A percentile compares a stretch with the other conserved stretches of the same genome.
Evolutionary conservation across 2,888 invertebrate species (phyloP).

Genomic region (Falcaria lacertinaria): DNA sequence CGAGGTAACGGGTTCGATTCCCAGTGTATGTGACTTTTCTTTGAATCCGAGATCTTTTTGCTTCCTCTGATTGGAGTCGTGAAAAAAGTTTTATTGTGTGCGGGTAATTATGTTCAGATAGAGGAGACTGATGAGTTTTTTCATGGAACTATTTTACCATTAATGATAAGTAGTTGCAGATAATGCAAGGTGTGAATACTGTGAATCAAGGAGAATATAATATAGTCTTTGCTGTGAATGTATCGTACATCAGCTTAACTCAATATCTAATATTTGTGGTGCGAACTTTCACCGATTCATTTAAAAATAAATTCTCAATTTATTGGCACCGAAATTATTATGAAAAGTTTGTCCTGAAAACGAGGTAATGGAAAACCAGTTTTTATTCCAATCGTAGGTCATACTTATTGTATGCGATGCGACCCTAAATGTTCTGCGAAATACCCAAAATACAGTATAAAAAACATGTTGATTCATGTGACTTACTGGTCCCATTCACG

Average conservation of each 20-base stretch:
- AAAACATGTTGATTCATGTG: constrained; percentile 32
- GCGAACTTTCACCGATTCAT: too few relatives aligned
- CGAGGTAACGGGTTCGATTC: constrained; percentile 61
- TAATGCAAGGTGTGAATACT: too few relatives aligned
- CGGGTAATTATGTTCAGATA: background rate
- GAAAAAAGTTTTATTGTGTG: constrained; percentile 5
- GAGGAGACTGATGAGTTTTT: background rate
- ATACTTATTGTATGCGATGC: background rate
- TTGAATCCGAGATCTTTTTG: constrained; percentile 43
- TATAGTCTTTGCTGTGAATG: too few relatives aligned
- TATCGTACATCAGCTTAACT: too few relatives aligned
- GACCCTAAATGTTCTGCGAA: background rate
- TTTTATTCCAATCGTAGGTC: too few relatives aligned
- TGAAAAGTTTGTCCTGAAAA: too few relatives aligned
- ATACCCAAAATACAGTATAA: constrained; percentile 6
- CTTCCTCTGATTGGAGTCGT: constrained; percentile 27
- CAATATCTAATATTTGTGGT: too few relatives aligned
- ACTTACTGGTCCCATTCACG: constrained; percentile 83
- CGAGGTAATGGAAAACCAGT: too few relatives aligned
- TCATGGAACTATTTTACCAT: background rate
- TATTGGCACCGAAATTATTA: too few relatives aligned
- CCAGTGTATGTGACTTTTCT: constrained; percentile 57
- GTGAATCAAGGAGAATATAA: too few relatives aligned
- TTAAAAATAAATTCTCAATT: too few relatives aligned
- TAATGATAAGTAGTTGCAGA: too few relatives aligned